Base-by-base conservation (phyloP, 2,797 vertebrate species). In the Pogonophryne albipinna region DNA sequence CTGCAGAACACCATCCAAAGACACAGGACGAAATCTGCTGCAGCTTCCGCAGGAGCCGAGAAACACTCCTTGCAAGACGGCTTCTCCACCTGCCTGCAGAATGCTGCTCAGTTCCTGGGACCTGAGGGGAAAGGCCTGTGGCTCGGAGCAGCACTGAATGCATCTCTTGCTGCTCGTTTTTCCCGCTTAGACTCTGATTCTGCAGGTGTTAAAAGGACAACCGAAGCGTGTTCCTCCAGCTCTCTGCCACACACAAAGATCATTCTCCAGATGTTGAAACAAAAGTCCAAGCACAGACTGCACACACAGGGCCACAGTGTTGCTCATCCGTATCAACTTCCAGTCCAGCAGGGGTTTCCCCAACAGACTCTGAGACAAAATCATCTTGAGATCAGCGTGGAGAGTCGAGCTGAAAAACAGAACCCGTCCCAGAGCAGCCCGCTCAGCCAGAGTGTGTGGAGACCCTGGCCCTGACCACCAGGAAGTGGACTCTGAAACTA, bases 381-480 rank as follows among this genome's bases (percentile, higher is more conserved):
- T n/a, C 49, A 20, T 50, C 66, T 70, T 0, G 66, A 77, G 23
- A 51, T 64, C 67, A 68, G 63, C 34, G 8, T 38, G 34, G 34
- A 38, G 34, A 38, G 34, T 6, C 16, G 2, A 3, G 49, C 51
- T 1, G 11, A 10, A 51, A 78, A 88, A 76, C 66, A 68, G 67
- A 71, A 77, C 66, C 71, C 61, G 11, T 6, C 78, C 0, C 86
- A 76, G 71, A 79, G 47, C 67, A 17, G 12, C 11, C 68, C 80
- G 0, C 66, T 51, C 67, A 66, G 46, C 67, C 88, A 89, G 57
- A 46, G 79, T 12, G 17, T 95, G 79, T 94, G 94, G 93, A 94
- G 94, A 61, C 94, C 93, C 1, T 95, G 94, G 93, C 92, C 91
- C 66, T 95, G 77, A 94, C 66, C 67, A 13, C 1, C 59, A 57